Evolutionary conservation across 1,140 invertebrate species (phyloP).

Genomic region (Argopecten irradians): DNA sequence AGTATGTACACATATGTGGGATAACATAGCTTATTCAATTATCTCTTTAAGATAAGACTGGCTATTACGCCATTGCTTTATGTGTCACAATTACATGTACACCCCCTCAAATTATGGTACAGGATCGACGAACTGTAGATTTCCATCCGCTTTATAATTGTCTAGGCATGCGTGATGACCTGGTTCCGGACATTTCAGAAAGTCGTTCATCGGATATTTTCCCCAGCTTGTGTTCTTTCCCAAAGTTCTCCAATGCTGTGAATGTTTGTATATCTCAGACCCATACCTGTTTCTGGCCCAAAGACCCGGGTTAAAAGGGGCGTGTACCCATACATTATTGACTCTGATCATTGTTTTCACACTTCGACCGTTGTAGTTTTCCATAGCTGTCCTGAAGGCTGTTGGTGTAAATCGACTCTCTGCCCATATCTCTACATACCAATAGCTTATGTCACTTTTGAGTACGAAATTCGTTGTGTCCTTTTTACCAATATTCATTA

Average conservation of each 20-base stretch:
- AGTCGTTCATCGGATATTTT: slow-evolving; percentile 54
- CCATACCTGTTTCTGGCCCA: slow-evolving; percentile 70
- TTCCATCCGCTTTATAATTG: slow-evolving; percentile 66
- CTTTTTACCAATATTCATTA: background rate
- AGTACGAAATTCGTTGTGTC: background rate
- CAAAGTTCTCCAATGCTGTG: slow-evolving; percentile 51
- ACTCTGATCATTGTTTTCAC: background rate
- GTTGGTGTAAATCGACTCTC: background rate
- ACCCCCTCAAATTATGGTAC: slow-evolving; percentile 36
- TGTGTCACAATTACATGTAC: too few species aligned
- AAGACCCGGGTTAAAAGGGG: slow-evolving; percentile 68
- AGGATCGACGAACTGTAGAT: slow-evolving; percentile 54
- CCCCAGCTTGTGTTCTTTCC: slow-evolving; percentile 43
- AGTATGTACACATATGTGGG: too few species aligned
- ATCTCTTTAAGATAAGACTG: too few species aligned
- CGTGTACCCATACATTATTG: slow-evolving; percentile 56
- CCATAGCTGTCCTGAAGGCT: background rate
- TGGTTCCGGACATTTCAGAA: slow-evolving; percentile 54
- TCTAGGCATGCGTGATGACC: slow-evolving; percentile 68
- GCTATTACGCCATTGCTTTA: too few species aligned
- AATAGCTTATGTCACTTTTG: background rate
- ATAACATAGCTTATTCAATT: too few species aligned
- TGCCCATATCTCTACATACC: background rate
- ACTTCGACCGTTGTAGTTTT: background rate
- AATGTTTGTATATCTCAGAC: slow-evolving; percentile 63